Evolutionary conservation across 2,888 invertebrate species (phyloP).

Genomic region (Ceramica pisi): DNA sequence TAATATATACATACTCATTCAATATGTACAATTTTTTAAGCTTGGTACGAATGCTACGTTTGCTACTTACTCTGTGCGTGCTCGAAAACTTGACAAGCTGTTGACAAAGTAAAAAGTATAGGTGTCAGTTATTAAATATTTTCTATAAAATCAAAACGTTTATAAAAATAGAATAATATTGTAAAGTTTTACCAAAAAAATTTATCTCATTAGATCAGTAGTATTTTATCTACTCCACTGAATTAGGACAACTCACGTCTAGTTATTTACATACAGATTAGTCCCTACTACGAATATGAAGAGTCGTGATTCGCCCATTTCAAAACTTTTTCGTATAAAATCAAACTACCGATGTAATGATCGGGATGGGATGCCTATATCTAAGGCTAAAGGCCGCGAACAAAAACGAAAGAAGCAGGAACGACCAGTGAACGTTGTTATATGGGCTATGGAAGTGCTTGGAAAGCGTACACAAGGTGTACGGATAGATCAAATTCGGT

Average conservation of each 20-base stretch:
- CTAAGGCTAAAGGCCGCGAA: slow-evolving; percentile 61
- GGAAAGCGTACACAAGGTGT: slow-evolving; percentile 71
- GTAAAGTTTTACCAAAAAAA: slow-evolving; percentile 20
- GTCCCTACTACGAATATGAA: slow-evolving; percentile 50
- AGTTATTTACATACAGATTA: slow-evolving; percentile 44
- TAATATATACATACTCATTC: too few relatives aligned
- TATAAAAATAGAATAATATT: slow-evolving; percentile 12
- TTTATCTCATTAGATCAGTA: neutral
- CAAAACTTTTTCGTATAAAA: slow-evolving; percentile 69
- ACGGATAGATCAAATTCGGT: slow-evolving; percentile 70
- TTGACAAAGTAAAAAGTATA: slow-evolving; percentile 9
- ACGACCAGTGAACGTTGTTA: slow-evolving; percentile 74
- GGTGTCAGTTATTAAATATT: slow-evolving; percentile 5
- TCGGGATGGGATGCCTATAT: neutral
- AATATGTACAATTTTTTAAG: neutral
- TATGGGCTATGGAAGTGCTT: slow-evolving; percentile 79
- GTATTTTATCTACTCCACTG: slow-evolving; percentile 1
- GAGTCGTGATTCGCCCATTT: slow-evolving; percentile 62
- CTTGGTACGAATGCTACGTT: slow-evolving; percentile 7
- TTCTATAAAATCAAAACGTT: slow-evolving; percentile 3
- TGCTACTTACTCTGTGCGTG: neutral
- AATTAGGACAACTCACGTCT: slow-evolving; percentile 26
- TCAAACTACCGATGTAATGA: slow-evolving; percentile 47
- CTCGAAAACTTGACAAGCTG: slow-evolving; percentile 7
- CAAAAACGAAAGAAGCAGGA: slow-evolving; percentile 43